Percentiles rank a stretch among this genome's conserved stretches.
Evolutionary conservation across 1,140 invertebrate species (phyloP).

Genomic region (Trachymyrmex septentrionalis): DNA sequence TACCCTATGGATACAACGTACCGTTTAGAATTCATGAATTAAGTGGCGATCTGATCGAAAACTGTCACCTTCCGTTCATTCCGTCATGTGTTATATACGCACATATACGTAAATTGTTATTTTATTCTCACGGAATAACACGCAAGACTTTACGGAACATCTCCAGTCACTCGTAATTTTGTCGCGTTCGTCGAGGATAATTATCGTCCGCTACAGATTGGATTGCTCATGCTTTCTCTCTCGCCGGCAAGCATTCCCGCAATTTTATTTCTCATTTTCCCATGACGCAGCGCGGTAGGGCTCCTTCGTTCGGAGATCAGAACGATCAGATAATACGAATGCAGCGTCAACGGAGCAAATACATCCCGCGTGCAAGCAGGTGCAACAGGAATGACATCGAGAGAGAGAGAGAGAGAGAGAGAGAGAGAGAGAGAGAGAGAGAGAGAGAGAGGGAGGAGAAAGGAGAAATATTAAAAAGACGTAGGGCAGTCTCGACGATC

Average conservation of each 20-base stretch:
- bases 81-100: neutral
- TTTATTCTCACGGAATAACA: neutral
- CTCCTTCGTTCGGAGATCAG: slow-evolving; percentile 43
- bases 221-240: neutral
- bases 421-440: slow-evolving; percentile 53
- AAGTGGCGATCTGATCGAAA: neutral
- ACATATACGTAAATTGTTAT: neutral
- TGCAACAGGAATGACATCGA: slow-evolving; percentile 56
- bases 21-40: neutral
- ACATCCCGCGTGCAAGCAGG: slow-evolving; percentile 56
- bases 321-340: slow-evolving; percentile 37
- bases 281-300: neutral
- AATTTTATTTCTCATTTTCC: slow-evolving; percentile 4
- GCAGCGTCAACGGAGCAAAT: slow-evolving; percentile 44
- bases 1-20: neutral
- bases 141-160: slow-evolving; percentile 17
- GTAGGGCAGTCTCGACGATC: slow-evolving; percentile 52
- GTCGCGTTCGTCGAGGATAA: slow-evolving; percentile 9
- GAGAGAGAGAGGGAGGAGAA: slow-evolving; percentile 13
- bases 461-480: slow-evolving; percentile 56
- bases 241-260: slow-evolving; percentile 1
- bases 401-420: slow-evolving; percentile 52
- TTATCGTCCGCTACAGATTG: neutral
- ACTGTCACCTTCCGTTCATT: neutral
- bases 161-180: neutral